Conservation (phyloP, 2,888 invertebrate genomes). For the Diadegma fenestrale region DNA sequence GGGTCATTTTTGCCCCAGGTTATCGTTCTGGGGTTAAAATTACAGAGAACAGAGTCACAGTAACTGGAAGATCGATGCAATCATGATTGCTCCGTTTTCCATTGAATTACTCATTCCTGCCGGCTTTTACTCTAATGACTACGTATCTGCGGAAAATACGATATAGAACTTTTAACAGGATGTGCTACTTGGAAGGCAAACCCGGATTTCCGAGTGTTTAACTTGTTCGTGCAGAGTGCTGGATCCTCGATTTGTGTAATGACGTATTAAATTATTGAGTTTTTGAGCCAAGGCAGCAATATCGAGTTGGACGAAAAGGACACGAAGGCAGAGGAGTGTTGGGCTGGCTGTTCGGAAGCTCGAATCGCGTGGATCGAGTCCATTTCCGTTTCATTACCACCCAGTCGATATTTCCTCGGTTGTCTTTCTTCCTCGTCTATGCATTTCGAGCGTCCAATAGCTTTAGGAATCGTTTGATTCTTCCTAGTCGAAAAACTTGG, state of each 20-base stretch:
- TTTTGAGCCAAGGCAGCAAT: conserved; percentile 13
- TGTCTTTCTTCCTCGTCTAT: conserved; percentile 2
- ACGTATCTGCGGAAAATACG: conserved; percentile 17
- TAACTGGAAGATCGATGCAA: background rate
- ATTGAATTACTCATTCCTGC: background rate
- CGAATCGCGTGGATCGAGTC: conserved; percentile 65
- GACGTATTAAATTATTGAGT: conserved; percentile 63
- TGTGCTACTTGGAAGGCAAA: conserved; percentile 40
- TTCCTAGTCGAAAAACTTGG: conserved; percentile 12
- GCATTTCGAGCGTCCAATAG: background rate
- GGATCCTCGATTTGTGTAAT: conserved; percentile 32
- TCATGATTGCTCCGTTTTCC: background rate
- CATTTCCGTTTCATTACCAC: conserved; percentile 57
- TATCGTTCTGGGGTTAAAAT: too few species aligned
- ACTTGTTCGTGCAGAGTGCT: conserved; percentile 1
- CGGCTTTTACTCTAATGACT: background rate
- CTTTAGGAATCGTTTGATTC: conserved; percentile 17
- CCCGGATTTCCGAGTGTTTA: conserved; percentile 40
- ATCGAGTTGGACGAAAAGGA: conserved; percentile 1
- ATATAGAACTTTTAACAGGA: conserved; percentile 44
- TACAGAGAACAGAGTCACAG: background rate
- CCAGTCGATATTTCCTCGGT: conserved; percentile 55
- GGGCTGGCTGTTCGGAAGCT: conserved; percentile 38
- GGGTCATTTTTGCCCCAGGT: too few species aligned
- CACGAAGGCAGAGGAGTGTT: conserved; percentile 6